Evolutionary conservation across 2,113 vertebrate species (phyloP).

Genomic region (Heterocephalus glaber): DNA sequence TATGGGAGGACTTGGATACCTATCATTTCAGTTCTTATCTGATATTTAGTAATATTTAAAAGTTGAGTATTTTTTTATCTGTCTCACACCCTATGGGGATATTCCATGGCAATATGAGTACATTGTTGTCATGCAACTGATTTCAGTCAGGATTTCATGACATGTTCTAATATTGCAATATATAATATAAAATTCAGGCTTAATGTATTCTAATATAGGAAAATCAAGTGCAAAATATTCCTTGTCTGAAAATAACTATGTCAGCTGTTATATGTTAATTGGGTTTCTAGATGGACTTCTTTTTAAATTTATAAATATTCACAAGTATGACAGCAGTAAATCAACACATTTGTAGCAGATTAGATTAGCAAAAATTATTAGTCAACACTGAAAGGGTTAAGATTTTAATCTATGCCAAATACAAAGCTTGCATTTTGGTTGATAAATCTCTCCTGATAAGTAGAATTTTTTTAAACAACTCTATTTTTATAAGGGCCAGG

Average conservation of each 20-base stretch:
- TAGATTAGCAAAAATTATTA: slow-evolving; percentile 15
- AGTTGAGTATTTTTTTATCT: not conserved
- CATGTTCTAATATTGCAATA: not conserved
- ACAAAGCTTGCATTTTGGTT: slow-evolving; percentile 12
- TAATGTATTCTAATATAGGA: not conserved
- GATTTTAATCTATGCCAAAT: not conserved
- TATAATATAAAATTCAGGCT: not conserved
- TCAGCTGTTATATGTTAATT: not conserved
- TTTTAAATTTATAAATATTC: slow-evolving; percentile 22
- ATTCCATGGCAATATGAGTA: not conserved
- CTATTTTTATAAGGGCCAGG: too few relatives aligned
- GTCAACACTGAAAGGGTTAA: not conserved
- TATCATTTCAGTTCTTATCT: not conserved
- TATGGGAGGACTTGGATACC: not conserved
- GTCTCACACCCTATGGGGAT: not conserved
- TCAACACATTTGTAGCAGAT: not conserved
- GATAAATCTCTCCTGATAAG: slow-evolving; percentile 19
- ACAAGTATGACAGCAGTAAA: not conserved
- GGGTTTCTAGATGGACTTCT: slow-evolving; percentile 6
- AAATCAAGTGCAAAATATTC: not conserved
- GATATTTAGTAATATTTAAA: not conserved
- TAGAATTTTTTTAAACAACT: not conserved
- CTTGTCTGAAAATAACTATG: slow-evolving; percentile 9
- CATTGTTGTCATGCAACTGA: not conserved
- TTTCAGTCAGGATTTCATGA: not conserved